Evolutionary conservation across 2,797 vertebrate genomes (phyloP).

Genomic region (Pseudochromis fuscus): DNA sequence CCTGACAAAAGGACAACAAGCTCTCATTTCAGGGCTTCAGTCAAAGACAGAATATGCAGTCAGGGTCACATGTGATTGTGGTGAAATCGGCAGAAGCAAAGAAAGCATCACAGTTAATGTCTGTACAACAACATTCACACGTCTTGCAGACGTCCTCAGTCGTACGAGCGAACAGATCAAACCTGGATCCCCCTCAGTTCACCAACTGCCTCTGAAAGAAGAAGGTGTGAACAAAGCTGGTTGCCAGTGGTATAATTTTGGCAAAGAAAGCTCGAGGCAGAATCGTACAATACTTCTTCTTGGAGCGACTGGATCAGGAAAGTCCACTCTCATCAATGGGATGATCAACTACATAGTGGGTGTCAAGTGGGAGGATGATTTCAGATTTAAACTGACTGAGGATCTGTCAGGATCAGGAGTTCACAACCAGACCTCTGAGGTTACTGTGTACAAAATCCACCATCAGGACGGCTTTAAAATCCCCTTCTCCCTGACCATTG

Average conservation of each 20-base stretch:
- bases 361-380: slow-evolving; percentile 58
- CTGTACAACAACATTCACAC: slow-evolving; percentile 32
- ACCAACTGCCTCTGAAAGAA: slow-evolving; percentile 37
- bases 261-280: slow-evolving; percentile 24
- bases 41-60: slow-evolving; percentile 42
- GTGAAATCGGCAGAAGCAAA: slow-evolving; percentile 48
- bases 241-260: not conserved
- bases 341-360: slow-evolving; percentile 73
- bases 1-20: not conserved
- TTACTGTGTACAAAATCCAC: slow-evolving; percentile 65
- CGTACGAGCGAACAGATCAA: too few relatives aligned
- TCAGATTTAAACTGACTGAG: slow-evolving; percentile 65
- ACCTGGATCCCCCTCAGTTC: slow-evolving; percentile 14
- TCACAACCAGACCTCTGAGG: slow-evolving; percentile 55
- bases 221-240: slow-evolving; percentile 24
- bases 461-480: slow-evolving; percentile 42
- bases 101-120: slow-evolving; percentile 21
- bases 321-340: slow-evolving; percentile 56
- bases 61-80: slow-evolving; percentile 65
- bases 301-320: slow-evolving; percentile 51
- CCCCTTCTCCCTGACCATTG: slow-evolving; percentile 47
- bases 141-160: too few relatives aligned
- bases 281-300: slow-evolving; percentile 61
- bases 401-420: too few relatives aligned
- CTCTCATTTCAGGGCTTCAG: slow-evolving; percentile 42